These are phyloP conservation scores for Tinea semifulvella DNA, from an alignment of 2,888 invertebrate genomes.

Conservation along the genomic window DNA sequence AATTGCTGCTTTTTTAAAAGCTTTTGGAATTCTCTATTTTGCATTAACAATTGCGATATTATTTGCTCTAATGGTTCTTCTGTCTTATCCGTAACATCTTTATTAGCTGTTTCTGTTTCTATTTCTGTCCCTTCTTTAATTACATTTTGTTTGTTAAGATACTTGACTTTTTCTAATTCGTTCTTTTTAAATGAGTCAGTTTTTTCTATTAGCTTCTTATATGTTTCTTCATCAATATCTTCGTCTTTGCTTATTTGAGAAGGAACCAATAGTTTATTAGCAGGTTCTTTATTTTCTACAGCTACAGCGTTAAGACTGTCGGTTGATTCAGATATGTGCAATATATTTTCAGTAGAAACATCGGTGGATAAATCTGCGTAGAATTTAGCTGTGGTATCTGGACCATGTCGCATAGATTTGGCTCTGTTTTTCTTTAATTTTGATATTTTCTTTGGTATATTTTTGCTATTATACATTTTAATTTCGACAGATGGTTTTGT, in stretches of 20 bases:
- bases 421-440: conserved; percentile 74
- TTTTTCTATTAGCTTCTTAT: conserved; percentile 57
- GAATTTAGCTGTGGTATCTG: conserved; percentile 70
- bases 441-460: conserved; percentile 75
- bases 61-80: conserved; percentile 77
- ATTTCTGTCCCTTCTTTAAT: conserved; percentile 51
- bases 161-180: conserved; percentile 59
- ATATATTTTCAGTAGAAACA: conserved; percentile 67
- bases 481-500: conserved; percentile 57
- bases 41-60: conserved; percentile 83
- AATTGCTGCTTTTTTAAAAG: conserved; percentile 77
- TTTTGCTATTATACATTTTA: conserved; percentile 73
- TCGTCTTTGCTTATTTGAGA: conserved; percentile 49
- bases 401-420: conserved; percentile 53
- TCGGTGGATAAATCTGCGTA: conserved; percentile 73
- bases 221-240: conserved; percentile 57
- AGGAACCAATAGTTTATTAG: conserved; percentile 22
- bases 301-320: conserved; percentile 64
- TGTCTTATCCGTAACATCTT: conserved; percentile 27
- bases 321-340: conserved; percentile 72
- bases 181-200: conserved; percentile 65
- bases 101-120: conserved; percentile 28
- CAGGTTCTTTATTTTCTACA: conserved; percentile 24
- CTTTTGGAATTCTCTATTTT: conserved; percentile 84
- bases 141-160: conserved; percentile 56